A percentile compares a stretch with the other conserved stretches of the same genome.
Conservation (phyloP, 2,888 invertebrate genomes). For the Pollenia amentaria region DNA sequence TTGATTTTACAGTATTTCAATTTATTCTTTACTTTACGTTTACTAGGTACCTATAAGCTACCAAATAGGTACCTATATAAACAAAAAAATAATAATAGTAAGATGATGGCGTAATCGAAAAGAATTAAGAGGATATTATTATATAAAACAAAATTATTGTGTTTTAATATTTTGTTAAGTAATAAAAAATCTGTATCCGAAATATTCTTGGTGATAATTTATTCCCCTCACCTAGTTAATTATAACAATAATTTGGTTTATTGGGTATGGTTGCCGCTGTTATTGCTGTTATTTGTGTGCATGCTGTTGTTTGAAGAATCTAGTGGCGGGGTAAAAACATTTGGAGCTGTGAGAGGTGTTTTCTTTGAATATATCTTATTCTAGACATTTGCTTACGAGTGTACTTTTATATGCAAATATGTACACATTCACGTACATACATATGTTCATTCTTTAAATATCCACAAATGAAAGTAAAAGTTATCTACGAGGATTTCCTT, state of each 20-base stretch:
- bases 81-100: background rate
- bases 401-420: background rate
- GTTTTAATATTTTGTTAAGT: background rate
- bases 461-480: slow-evolving; percentile 23
- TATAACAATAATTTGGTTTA: background rate
- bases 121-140: too few relatives aligned
- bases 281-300: background rate
- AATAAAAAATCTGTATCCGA: too few relatives aligned
- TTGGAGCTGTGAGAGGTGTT: slow-evolving; percentile 25
- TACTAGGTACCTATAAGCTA: slow-evolving; percentile 38
- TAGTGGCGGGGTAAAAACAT: slow-evolving; percentile 54
- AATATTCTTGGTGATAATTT: too few relatives aligned
- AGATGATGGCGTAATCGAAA: too few relatives aligned
- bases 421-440: too few relatives aligned
- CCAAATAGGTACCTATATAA: background rate
- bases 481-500: background rate
- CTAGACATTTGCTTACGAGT: background rate
- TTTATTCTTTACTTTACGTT: slow-evolving; percentile 42
- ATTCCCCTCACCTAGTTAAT: too few relatives aligned
- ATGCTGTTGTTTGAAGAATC: slow-evolving; percentile 15
- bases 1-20: slow-evolving; percentile 40
- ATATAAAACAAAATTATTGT: too few relatives aligned
- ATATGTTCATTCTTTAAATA: background rate
- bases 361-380: slow-evolving; percentile 32
- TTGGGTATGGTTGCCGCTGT: background rate